phyloP scores from a whole-genome alignment of 2,113 vertebrate genomes.

The Chaenogobius annularis region DNA sequence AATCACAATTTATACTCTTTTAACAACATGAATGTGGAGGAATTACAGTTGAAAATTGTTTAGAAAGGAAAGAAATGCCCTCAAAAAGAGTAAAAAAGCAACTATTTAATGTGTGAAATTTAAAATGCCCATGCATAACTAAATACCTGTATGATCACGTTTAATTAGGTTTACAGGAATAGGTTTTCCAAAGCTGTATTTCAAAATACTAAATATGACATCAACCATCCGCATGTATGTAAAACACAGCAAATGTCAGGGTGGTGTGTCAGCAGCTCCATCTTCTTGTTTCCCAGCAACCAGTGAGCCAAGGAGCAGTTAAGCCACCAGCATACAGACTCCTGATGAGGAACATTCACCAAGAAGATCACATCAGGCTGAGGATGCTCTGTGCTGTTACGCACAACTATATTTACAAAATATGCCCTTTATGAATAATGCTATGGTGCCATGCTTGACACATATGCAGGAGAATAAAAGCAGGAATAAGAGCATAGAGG shows the following conservation, averaged over 20 bases:
- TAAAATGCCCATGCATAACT: background rate
- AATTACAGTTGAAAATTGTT: no score
- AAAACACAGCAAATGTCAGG: background rate
- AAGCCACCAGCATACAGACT: background rate
- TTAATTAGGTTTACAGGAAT: background rate
- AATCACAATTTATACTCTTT: background rate
- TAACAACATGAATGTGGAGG: background rate
- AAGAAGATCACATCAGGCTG: background rate
- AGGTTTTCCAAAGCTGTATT: background rate
- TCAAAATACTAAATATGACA: background rate
- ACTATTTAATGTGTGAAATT: background rate
- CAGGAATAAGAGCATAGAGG: background rate
- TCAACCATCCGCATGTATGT: slow-evolving; percentile 1
- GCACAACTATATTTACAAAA: background rate
- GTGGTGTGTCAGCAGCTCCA: background rate
- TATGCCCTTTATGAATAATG: background rate
- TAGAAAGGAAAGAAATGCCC: no score
- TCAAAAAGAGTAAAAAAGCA: no score
- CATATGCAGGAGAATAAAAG: background rate
- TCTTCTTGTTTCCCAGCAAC: slow-evolving; percentile 3
- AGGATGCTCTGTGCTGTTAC: background rate
- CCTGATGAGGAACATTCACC: background rate
- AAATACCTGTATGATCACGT: background rate
- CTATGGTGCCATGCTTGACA: background rate
- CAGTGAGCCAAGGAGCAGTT: background rate